Conservation (phyloP, 2,113 vertebrate species). For the Beaufortia kweichowensis region DNA sequence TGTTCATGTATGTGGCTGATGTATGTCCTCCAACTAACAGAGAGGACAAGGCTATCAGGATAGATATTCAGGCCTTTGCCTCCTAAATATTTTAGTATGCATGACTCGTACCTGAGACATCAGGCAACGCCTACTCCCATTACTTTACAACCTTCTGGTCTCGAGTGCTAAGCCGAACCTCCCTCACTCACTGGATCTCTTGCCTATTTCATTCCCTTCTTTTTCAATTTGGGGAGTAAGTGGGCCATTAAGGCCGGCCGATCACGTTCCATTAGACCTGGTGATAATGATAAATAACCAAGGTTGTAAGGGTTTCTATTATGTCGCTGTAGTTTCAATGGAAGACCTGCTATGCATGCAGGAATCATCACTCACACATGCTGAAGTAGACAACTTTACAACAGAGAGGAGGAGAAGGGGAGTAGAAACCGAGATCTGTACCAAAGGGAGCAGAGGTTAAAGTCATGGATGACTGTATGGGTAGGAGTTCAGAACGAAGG, state of each 20-base stretch:
- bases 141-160: slow-evolving; percentile 21
- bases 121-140: neutral
- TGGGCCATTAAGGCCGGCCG: slow-evolving; percentile 38
- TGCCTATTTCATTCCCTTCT: slow-evolving; percentile 37
- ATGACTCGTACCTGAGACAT: slow-evolving; percentile 21
- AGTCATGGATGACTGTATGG: slow-evolving; percentile 32
- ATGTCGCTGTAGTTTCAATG: slow-evolving; percentile 51
- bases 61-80: slow-evolving; percentile 23
- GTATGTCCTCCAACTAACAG: slow-evolving; percentile 43
- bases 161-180: neutral
- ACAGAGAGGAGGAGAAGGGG: slow-evolving; percentile 40
- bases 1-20: slow-evolving; percentile 55
- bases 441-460: slow-evolving; percentile 49
- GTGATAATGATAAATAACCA: slow-evolving; percentile 65
- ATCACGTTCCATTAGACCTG: slow-evolving; percentile 59
- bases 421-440: slow-evolving; percentile 12
- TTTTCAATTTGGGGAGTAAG: slow-evolving; percentile 62
- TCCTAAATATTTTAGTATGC: slow-evolving; percentile 32
- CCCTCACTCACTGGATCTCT: neutral
- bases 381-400: neutral
- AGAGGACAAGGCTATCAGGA: slow-evolving; percentile 15
- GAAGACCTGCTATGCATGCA: neutral
- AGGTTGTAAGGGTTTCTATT: slow-evolving; percentile 45
- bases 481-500: slow-evolving; percentile 40
- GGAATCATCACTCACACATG: neutral